Base-by-base conservation (phyloP, 2,888 invertebrate species). In the Conomelus anceps region DNA sequence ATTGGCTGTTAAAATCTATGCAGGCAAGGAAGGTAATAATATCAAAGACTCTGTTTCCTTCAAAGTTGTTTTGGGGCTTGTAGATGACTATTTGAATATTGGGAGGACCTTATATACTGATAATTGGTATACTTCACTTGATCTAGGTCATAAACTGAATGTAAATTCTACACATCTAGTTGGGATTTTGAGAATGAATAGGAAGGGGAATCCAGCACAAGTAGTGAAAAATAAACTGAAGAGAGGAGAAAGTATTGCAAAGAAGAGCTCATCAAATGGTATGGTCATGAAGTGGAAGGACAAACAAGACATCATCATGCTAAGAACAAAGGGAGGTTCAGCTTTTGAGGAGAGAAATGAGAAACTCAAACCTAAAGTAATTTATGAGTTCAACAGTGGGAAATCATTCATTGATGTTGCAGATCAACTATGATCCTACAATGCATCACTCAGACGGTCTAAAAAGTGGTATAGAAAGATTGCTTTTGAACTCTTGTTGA, bases 11-110 rank as follows among this genome's bases (percentile, higher is more conserved):
- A 85, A 85, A n/a, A 85, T 85, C 23, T 85, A 85, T 22, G 24
- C 85, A 20, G 85, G 85, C 23, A 85, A 85, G 85, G 85, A 85
- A 85, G 85, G 85, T 22, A 85, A 85, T 85, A 85, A 85, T n/a
- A 85, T 85, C 13, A 85, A 23, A 85, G 24, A 85, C 13, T 85
- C 85, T 20, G 85, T 85, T 23, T 85, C 85, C 23, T 85, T 22
- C 23, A 85, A 24, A 85, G 85, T 85, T 85, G 85, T 85, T 85
- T 23, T 85, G 23, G 85, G 22, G 23, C 85, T 85, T n/a, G n/a
- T 85, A n/a, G 24, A 85, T 4, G 85, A 85, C 24, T 85, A 85
- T 85, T 85, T 85, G 24, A 23, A 85, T 24, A 23, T 22, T 24
- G 24, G 85, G 24, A 85, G 85, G 17, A 85, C 85, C 22, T 22